Base-by-base conservation (phyloP, 2,113 vertebrate species). In the Pteruthius melanotis region DNA sequence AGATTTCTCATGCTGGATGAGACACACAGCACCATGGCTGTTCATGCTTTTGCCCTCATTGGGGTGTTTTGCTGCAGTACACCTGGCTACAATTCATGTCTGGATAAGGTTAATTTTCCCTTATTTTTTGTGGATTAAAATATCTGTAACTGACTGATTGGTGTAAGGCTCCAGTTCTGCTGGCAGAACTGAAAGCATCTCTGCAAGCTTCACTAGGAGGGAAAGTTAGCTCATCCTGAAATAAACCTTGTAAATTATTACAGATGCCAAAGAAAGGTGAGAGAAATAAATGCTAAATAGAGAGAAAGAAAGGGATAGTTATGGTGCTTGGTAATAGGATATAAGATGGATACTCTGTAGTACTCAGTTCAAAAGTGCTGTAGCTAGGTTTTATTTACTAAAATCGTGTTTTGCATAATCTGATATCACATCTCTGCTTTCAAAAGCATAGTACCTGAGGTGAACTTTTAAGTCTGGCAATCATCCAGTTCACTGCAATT, bases 11-110 rank as follows among this genome's bases (percentile, higher is more conserved):
- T 45, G 24, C 18, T 40, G 23, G 31, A 23, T 72, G 44, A 80
- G 52, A 71, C 42, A 74, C 24, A 10, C 53, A 0, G 1, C 22
- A 52, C 12, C 6, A n/a, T 0, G 0, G n/a, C 33, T 85, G 7
- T 13, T 45, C 2, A 5, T 40, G 45, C 15, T 59, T 83, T 50
- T 82, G 52, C 11, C n/a, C 20, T 60, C 44, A 24, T 35, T 0
- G 2, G 28, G 49, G 26, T 54, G 40, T 37, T 26, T 53, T 88
- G 71, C 76, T 90, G 44, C 26, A 50, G 42, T 57, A 61, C 28
- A n/a, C 28, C 50, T 78, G 69, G 16, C 61, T 60, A 14, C 33
- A 69, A 3, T 60, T 71, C 49, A 18, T 31, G 22, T 64, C 68
- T 66, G 27, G 19, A 40, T 40, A 10, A 65, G 24, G 52, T 33